Base-by-base conservation (phyloP, 92 coral and sea anemone genomes). In the Porites lobata region DNA sequence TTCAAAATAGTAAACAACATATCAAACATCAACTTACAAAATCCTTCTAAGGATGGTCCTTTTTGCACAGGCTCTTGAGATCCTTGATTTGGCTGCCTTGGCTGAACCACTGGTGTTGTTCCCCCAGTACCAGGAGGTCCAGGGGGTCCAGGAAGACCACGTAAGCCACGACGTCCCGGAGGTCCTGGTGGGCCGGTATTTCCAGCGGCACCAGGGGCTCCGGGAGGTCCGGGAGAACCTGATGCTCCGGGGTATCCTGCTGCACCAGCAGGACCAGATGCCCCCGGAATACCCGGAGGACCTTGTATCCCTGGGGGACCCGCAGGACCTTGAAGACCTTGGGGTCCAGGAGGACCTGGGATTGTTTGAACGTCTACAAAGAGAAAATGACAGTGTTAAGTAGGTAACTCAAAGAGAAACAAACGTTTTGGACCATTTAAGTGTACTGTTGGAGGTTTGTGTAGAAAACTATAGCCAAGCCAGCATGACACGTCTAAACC, bases 51-150 rank as follows among this genome's bases (percentile, higher is more conserved):
- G 22, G 83, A 70, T 14, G 92, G 88, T 74, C 80, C 75, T 20
- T 71, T 70, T 12, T 80, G 9, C 58, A 1, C 59, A 0, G 85
- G 76, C 26, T 87, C 81, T 50, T 77, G 77, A 13, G 26, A 15
- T 29, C 51, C 59, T 9, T 88, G 64, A 38, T 87, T 67, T n/a
- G 69, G 70, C 1, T 52, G 89, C 47, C 78, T 86, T 2, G 90
- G 92, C 6, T 91, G 85, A 26, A 62, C 63, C 18, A 59, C 81
- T 32, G 67, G 32, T 32, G 83, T 64, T 4, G 83, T 87, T n/a
- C 69, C 80, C 47, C 91, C 81, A 54, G 84, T 64, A 2, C 96
- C 98, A 15, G 92, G 88, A 38, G 81, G 88, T 22, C 96, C 98
- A 9, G 93, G 91, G 19, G 89, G 88, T 4, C 96, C 96, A 3